phyloP scores from a whole-genome alignment of 2,888 invertebrate genomes.

The Xanthia togata region DNA sequence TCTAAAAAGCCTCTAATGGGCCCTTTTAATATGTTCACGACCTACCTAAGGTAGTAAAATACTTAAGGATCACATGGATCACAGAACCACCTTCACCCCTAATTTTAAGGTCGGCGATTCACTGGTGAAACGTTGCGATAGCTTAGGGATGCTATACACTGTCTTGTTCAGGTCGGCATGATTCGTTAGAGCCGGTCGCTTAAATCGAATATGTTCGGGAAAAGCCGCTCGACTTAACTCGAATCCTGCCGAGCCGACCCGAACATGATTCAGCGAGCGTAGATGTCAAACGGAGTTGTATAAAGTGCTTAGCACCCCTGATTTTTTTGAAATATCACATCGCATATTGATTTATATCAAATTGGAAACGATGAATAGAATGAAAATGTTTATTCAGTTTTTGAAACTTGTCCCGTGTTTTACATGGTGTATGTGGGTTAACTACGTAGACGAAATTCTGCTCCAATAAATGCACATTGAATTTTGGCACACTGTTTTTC shows the following conservation, averaged over 20 bases:
- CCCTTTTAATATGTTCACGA: conserved; percentile 56
- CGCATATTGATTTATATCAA: neutral
- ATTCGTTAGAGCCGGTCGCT: too few species aligned
- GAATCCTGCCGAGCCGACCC: too few species aligned
- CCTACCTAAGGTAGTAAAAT: conserved; percentile 45
- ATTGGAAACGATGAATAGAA: neutral
- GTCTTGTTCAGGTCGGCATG: too few species aligned
- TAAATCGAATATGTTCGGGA: neutral
- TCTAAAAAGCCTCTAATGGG: conserved; percentile 40
- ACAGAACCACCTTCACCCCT: conserved; percentile 32
- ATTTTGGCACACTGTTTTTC: neutral
- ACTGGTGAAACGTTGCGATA: conserved; percentile 3
- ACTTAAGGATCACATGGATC: conserved; percentile 53
- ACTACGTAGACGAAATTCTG: neutral
- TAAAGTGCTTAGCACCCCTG: neutral
- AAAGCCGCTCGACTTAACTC: neutral
- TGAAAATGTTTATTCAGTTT: neutral
- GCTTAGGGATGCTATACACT: neutral
- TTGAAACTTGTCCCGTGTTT: neutral
- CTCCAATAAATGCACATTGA: neutral
- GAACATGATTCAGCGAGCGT: neutral
- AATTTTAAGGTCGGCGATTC: conserved; percentile 22
- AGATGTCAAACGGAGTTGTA: neutral
- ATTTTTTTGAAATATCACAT: neutral
- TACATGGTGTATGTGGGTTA: neutral